Percentiles rank a stretch among this genome's conserved stretches.
Conservation (phyloP, 2,888 invertebrate species). For the Leucania comma region DNA sequence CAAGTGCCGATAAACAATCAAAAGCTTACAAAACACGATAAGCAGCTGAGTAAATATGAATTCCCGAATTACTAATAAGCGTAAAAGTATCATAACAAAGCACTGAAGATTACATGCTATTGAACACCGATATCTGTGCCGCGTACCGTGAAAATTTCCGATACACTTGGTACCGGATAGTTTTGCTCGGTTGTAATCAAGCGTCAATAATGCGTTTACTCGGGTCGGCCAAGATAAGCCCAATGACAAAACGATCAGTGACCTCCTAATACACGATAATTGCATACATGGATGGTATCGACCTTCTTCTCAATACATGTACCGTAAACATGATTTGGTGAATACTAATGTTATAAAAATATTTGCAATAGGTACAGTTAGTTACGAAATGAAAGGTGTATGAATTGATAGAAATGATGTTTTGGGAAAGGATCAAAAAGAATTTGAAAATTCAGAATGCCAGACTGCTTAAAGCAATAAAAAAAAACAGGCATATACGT, state of each 20-base stretch:
- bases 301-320: slow-evolving; percentile 63
- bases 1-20: slow-evolving; percentile 27
- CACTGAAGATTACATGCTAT: slow-evolving; percentile 50
- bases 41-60: slow-evolving; percentile 18
- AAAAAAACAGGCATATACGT: no score
- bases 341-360: slow-evolving; percentile 24
- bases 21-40: slow-evolving; percentile 17
- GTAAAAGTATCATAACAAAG: slow-evolving; percentile 21
- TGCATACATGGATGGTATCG: slow-evolving; percentile 54
- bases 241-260: slow-evolving; percentile 73
- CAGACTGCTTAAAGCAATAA: no score
- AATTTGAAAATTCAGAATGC: no score
- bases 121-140: slow-evolving; percentile 67
- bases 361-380: slow-evolving; percentile 22
- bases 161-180: slow-evolving; percentile 77
- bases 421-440: neutral
- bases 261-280: slow-evolving; percentile 74
- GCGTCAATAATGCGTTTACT: slow-evolving; percentile 76
- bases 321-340: slow-evolving; percentile 45
- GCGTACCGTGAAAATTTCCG: slow-evolving; percentile 81
- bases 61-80: slow-evolving; percentile 32
- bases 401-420: no score
- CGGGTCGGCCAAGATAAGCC: slow-evolving; percentile 74
- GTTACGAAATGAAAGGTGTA: slow-evolving; percentile 14
- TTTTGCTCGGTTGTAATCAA: slow-evolving; percentile 77